A percentile compares a stretch with the other conserved stretches of the same genome.
Evolutionary conservation across 2,113 vertebrate species (phyloP).

Genomic region (Laticauda colubrina): DNA sequence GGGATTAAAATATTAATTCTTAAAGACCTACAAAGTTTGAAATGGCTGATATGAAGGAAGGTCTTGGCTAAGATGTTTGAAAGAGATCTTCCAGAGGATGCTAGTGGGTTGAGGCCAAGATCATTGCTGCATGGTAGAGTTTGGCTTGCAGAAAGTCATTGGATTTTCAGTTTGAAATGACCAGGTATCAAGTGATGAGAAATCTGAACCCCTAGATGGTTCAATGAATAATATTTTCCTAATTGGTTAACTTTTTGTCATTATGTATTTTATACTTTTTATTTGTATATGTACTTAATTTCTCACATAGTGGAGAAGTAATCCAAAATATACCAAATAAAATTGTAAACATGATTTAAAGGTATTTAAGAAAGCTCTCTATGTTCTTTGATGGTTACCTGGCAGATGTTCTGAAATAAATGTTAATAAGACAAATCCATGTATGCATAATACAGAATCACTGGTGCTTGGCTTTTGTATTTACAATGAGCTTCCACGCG

Average conservation of each 20-base stretch:
- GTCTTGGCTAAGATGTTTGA: background rate
- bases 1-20: background rate
- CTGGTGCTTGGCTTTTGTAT: no score
- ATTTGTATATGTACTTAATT: background rate
- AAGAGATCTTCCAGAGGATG: background rate
- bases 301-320: background rate
- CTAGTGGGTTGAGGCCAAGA: background rate
- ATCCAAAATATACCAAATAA: background rate
- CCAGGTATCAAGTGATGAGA: background rate
- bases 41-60: background rate
- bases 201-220: background rate
- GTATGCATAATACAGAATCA: no score
- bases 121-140: background rate
- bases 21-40: background rate
- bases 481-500: no score
- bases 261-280: background rate
- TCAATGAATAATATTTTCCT: background rate
- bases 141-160: background rate
- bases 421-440: no score
- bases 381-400: no score
- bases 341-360: background rate
- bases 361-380: background rate
- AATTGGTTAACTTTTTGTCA: background rate
- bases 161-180: background rate
- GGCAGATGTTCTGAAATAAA: no score